A percentile compares a stretch with the other conserved stretches of the same genome.
phyloP scores from a whole-genome alignment of 2,113 vertebrate species.

The Ahaetulla prasina region DNA sequence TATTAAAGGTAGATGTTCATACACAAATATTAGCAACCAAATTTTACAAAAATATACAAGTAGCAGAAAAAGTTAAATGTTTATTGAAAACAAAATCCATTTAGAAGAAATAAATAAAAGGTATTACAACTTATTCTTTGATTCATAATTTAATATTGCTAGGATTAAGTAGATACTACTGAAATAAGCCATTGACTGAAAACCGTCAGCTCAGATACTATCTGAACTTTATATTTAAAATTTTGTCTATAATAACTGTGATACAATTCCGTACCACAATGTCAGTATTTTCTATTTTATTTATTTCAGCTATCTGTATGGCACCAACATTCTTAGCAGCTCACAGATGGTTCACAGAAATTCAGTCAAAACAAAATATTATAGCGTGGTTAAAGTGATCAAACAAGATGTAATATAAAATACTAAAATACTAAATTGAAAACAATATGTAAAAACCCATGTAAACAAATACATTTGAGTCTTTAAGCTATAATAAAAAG shows the following conservation, averaged over 20 bases:
- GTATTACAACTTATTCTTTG: no score
- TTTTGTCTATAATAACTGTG: neutral
- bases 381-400: neutral
- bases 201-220: neutral
- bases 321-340: neutral
- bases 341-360: neutral
- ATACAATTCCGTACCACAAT: neutral
- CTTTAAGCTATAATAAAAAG: neutral
- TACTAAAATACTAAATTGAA: neutral
- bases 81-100: no score
- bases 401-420: neutral
- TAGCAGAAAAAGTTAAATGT: no score
- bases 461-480: neutral
- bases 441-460: neutral
- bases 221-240: neutral
- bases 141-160: no score
- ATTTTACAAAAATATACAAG: no score
- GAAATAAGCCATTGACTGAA: neutral
- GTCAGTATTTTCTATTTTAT: neutral
- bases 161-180: no score
- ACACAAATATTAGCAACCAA: no score
- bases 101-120: no score
- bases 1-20: no score
- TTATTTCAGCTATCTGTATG: neutral
- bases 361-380: neutral